Base-by-base conservation (phyloP, 1,140 invertebrate genomes). In the Rhopalosiphum padi region DNA sequence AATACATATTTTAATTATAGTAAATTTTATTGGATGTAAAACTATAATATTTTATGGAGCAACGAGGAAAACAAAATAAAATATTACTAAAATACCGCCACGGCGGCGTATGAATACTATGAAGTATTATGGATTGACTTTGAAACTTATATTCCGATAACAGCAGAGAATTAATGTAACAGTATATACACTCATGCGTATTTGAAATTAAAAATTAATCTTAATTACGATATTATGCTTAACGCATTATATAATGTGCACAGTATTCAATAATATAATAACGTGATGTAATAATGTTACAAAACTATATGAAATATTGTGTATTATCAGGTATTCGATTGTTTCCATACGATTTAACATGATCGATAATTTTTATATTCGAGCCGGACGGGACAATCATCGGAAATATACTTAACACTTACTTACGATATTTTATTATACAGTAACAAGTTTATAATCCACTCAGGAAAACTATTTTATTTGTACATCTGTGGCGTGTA, bases 381-480 rank as follows among this genome's bases (percentile, higher is more conserved):
- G 30, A 77, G 18, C 30, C 30, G n/a, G 30, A 15, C 15, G 60
- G 60, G 18, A 77, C n/a, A 77, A 77, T n/a, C 1, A 77, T 77
- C 60, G 60, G 60, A n/a, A 77, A 77, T n/a, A 77, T 2, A n/a
- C 60, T 77, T 18, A n/a, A 77, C 30, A 77, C 60, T 77, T 77
- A n/a, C 60, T 77, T 77, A 77, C 15, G 3, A 18, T 51, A 77
- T 77, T 77, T 4, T n/a, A 51, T 51, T 51, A 51, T 51, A 30
- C 60, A n/a, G 37, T 85, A 85, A 41, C 23, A 48, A 48, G 86
- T 87, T 48, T n/a, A 87, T 87, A 51, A 87, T 87, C 25, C 37
- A 43, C 30, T 46, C 46, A 51, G n/a, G 88, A 55, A 89, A 89
- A 11, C 35, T 11, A 89, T 55, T 89, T 89, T 89, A 55, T 89